Evolutionary conservation across 2,888 invertebrate species (phyloP).

Genomic region (Loripinus fragilis): DNA sequence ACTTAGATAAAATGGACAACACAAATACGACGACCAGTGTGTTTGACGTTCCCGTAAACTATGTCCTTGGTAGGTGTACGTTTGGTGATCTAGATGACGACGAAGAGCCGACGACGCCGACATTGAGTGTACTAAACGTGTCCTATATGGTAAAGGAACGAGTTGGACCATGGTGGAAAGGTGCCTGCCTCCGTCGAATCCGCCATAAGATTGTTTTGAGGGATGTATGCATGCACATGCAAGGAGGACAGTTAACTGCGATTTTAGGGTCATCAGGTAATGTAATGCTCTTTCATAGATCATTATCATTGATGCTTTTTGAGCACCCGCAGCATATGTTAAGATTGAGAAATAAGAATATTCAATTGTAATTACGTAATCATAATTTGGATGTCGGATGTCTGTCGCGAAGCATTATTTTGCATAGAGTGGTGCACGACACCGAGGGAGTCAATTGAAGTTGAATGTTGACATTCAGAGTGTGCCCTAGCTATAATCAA

Average conservation of each 20-base stretch:
- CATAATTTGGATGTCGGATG: too few relatives aligned
- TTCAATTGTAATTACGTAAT: too few relatives aligned
- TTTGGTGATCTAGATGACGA: constrained; percentile 66
- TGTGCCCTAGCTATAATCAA: too few relatives aligned
- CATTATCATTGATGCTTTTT: too few relatives aligned
- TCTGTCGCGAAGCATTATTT: too few relatives aligned
- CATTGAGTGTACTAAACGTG: constrained; percentile 63
- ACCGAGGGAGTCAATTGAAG: too few relatives aligned
- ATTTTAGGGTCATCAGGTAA: constrained; percentile 76
- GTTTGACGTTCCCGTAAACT: constrained; percentile 61
- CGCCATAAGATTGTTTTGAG: constrained; percentile 70
- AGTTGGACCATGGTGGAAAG: constrained; percentile 76
- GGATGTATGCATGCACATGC: constrained; percentile 69
- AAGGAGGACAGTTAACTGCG: constrained; percentile 71
- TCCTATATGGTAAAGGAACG: constrained; percentile 68
- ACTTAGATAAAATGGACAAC: background rate
- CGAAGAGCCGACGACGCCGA: constrained; percentile 50
- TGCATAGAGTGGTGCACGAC: too few relatives aligned
- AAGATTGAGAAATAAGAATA: too few relatives aligned
- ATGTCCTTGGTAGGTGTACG: constrained; percentile 62
- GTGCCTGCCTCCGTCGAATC: constrained; percentile 68
- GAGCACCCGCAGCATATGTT: too few relatives aligned
- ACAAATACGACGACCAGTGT: constrained; percentile 48
- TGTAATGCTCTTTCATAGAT: too few relatives aligned
- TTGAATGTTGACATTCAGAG: too few relatives aligned